Base-by-base conservation (phyloP, 1,140 invertebrate species). In the Drosophila funebris region DNA sequence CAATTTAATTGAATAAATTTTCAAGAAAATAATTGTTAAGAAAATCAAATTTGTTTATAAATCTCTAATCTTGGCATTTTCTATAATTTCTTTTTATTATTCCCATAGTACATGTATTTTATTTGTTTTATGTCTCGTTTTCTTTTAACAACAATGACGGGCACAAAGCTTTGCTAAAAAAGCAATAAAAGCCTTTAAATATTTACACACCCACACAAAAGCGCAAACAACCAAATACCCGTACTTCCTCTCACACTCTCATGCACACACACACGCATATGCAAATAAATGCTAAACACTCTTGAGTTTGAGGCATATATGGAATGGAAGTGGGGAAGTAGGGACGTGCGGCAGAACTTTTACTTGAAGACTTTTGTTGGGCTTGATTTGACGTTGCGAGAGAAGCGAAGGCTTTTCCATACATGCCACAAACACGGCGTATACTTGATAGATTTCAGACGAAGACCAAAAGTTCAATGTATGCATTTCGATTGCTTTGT, bases 251-350 rank as follows among this genome's bases (percentile, higher is more conserved):
- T 16, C 41, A 22, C 29, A 16, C 24, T 33, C 18, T 33, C 46
- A 27, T 5, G 11, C 46, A 61, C 20, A 27, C 13, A 80, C 37
- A 63, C 61, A 60, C 73, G 70, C 58, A 44, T 84, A 85, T 85
- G 81, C 78, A 85, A 85, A 85, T 85, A 85, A 60, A 85, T 85
- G 82, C 70, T 81, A 85, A 85, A 77, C 81, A 85, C 57, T 67
- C 58, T 75, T 66, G 73, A 76, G 60, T 72, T 50, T 52, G 44
- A 14, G 33, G 46, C 9, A 27, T 27, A 36, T 46, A 20, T 18
- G 16, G 39, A 13, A 13, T 41, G 20, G 9, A 11, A 58, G 27
- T 20, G 33, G 24, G 22, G 13, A 14, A 33, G 6, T 9, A 14
- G 3, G 27, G 6, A n/a, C 6, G 8, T 46, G 18, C 31, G 48